Percentiles rank a stretch among this genome's conserved stretches.
Conservation (phyloP, 2,888 invertebrate genomes). For the Polyploca ridens region DNA sequence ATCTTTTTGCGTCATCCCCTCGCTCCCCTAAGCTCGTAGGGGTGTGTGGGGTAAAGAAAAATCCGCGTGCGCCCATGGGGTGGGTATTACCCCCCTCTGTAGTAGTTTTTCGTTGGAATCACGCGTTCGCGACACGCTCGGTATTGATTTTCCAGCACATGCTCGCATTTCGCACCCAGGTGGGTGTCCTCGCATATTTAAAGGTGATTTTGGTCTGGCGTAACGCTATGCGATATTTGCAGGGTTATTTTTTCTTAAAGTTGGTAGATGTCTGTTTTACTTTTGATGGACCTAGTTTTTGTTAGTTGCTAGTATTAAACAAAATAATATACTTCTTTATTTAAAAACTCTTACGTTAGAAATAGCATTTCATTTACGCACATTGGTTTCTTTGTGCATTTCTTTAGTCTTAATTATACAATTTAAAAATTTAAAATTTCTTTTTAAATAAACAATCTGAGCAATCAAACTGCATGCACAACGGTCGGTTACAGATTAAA, state of each 20-base stretch:
- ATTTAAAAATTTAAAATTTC: no score
- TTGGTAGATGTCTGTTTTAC: not conserved
- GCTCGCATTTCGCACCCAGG: slow-evolving; percentile 64
- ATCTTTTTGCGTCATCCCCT: slow-evolving; percentile 79
- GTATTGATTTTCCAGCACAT: slow-evolving; percentile 82
- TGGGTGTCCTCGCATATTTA: slow-evolving; percentile 52
- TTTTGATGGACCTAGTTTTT: not conserved
- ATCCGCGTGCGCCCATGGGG: slow-evolving; percentile 60
- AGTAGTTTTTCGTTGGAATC: slow-evolving; percentile 83
- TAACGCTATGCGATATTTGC: slow-evolving; percentile 14
- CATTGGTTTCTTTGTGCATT: not conserved
- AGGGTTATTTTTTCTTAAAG: not conserved
- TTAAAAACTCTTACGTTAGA: not conserved
- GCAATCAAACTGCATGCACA: no score
- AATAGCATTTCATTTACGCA: not conserved
- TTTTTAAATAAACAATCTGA: no score
- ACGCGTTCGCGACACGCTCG: slow-evolving; percentile 78
- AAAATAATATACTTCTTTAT: not conserved
- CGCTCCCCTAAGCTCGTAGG: slow-evolving; percentile 66
- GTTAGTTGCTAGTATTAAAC: not conserved
- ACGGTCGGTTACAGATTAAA: slow-evolving; percentile 13
- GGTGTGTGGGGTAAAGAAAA: slow-evolving; percentile 71
- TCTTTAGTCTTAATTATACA: not conserved
- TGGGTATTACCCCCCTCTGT: slow-evolving; percentile 44
- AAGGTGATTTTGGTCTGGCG: slow-evolving; percentile 33